Percentiles rank a stretch among this genome's conserved stretches.
Evolutionary conservation across 2,113 vertebrate species (phyloP).

Genomic region (Accipiter virgatus): DNA sequence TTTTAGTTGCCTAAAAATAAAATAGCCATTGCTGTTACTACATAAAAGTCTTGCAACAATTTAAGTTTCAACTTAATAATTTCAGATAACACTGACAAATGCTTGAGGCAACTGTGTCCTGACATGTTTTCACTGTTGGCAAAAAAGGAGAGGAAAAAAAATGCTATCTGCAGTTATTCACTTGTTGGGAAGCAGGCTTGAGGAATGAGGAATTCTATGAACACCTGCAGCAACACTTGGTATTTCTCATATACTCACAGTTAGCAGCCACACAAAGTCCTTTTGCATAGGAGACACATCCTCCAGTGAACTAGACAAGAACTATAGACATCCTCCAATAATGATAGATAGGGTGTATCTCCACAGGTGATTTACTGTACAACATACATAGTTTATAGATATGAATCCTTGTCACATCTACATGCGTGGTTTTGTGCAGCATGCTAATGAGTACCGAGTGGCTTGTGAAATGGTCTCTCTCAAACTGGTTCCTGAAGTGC

Average conservation of each 20-base stretch:
- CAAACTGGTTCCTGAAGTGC: neutral
- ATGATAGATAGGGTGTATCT: neutral
- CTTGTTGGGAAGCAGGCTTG: neutral
- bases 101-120: neutral
- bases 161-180: neutral
- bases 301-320: neutral
- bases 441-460: neutral
- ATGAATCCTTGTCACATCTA: neutral
- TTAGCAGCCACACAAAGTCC: neutral
- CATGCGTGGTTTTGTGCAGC: accelerated
- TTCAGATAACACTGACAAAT: neutral
- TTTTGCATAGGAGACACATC: neutral
- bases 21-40: neutral
- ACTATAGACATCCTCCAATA: neutral
- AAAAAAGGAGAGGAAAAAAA: neutral
- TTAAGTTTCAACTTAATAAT: neutral
- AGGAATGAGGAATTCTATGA: neutral
- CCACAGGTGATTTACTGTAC: neutral
- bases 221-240: neutral
- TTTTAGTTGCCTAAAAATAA: neutral
- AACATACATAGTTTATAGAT: neutral
- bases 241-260: neutral
- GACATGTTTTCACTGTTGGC: neutral
- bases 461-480: neutral
- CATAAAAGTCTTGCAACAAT: neutral